Evolutionary conservation across 2,797 vertebrate genomes (phyloP).

Genomic region (Sparus aurata): DNA sequence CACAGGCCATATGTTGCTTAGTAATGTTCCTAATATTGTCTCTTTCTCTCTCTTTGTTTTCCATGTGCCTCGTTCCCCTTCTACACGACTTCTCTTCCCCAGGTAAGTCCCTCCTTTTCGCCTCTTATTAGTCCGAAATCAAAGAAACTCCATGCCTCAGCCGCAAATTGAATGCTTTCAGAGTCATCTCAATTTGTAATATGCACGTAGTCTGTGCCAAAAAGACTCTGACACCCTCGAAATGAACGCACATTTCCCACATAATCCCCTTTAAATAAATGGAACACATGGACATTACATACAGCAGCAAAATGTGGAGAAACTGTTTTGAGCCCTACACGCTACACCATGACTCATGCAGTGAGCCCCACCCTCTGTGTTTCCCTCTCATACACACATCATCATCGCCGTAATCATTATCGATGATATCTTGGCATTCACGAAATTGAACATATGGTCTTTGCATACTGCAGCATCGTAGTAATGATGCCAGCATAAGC

Average conservation of each 20-base stretch:
- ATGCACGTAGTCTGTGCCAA: slow-evolving; percentile 21
- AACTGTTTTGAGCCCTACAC: slow-evolving; percentile 6
- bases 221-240: slow-evolving; percentile 52
- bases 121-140: slow-evolving; percentile 24
- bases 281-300: slow-evolving; percentile 57
- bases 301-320: slow-evolving; percentile 16
- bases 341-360: slow-evolving; percentile 42
- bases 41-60: slow-evolving; percentile 59
- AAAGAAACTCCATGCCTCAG: slow-evolving; percentile 9
- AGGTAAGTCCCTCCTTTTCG: slow-evolving; percentile 68
- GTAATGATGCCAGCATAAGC: slow-evolving; percentile 46
- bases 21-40: slow-evolving; percentile 70
- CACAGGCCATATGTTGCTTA: slow-evolving; percentile 67
- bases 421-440: slow-evolving; percentile 55
- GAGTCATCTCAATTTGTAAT: slow-evolving; percentile 12
- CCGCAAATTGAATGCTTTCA: slow-evolving; percentile 1
- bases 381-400: slow-evolving; percentile 63
- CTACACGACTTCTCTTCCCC: slow-evolving; percentile 27
- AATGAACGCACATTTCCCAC: slow-evolving; percentile 44
- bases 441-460: slow-evolving; percentile 60
- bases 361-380: slow-evolving; percentile 41
- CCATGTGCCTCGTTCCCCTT: slow-evolving; percentile 47
- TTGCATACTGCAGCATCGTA: slow-evolving; percentile 46
- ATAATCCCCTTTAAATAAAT: slow-evolving; percentile 46
- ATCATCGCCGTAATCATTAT: slow-evolving; percentile 57